phyloP scores from a whole-genome alignment of 2,888 invertebrate genomes.

The Chymomyza fuscimana region DNA sequence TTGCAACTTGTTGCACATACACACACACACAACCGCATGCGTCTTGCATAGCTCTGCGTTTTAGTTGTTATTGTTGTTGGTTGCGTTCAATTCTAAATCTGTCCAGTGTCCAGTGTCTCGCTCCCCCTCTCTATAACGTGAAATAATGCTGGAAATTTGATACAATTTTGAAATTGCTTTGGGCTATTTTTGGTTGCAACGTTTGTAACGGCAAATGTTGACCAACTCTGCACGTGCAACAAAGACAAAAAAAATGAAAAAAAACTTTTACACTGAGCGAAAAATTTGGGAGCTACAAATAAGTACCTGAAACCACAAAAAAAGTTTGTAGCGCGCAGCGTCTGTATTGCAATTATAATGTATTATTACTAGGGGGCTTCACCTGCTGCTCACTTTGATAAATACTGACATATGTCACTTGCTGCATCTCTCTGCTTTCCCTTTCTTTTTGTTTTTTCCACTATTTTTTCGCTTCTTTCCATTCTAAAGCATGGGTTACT shows the following conservation, averaged over 20 bases:
- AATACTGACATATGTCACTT: too few species aligned
- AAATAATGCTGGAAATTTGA: conserved; percentile 55
- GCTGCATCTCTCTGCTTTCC: too few species aligned
- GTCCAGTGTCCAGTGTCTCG: background rate
- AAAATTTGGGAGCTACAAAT: too few species aligned
- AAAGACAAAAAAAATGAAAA: background rate
- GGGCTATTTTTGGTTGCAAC: conserved; percentile 23
- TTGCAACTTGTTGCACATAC: conserved; percentile 21
- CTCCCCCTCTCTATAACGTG: conserved; percentile 19
- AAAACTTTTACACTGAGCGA: background rate
- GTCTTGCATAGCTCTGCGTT: background rate
- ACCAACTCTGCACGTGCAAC: background rate
- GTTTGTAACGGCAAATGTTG: conserved; percentile 39
- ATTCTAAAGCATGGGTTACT: too few species aligned
- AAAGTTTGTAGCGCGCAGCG: too few species aligned
- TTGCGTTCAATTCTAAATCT: background rate
- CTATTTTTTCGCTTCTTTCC: too few species aligned
- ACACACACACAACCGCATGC: background rate
- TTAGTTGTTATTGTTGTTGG: background rate
- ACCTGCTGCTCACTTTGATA: too few species aligned
- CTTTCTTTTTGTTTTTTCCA: too few species aligned
- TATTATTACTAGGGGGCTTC: too few species aligned
- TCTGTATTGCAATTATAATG: too few species aligned
- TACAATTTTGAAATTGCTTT: conserved; percentile 49
- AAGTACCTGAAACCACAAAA: background rate